A percentile compares a stretch with the other conserved stretches of the same genome.
These are phyloP conservation scores for Brachypalpus laphriformis DNA, from an alignment of 2,888 invertebrate species.

Conservation along the genomic window DNA sequence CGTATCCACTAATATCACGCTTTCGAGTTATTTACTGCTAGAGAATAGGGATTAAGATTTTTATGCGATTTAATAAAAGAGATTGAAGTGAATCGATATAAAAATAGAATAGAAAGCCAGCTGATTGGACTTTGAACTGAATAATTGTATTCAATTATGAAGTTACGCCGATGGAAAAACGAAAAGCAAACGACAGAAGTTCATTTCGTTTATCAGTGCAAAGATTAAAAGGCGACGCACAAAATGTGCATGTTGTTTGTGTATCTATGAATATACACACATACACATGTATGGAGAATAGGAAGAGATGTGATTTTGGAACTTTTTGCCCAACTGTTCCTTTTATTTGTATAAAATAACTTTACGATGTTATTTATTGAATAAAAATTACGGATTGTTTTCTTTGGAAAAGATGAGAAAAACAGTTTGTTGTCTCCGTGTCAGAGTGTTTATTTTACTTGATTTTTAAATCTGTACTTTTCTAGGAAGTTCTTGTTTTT, in stretches of 20 bases:
- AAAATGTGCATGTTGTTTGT: not conserved
- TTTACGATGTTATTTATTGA: slow-evolving; percentile 8
- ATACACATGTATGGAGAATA: not conserved
- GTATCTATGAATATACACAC: not conserved
- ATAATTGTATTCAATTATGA: slow-evolving; percentile 50
- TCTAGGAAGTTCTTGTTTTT: not conserved
- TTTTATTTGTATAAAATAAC: not conserved
- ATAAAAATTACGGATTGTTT: not conserved
- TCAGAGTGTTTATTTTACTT: not conserved
- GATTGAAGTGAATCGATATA: slow-evolving; percentile 22
- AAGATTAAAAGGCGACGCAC: slow-evolving; percentile 16
- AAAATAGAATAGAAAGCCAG: slow-evolving; percentile 34
- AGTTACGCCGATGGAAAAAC: slow-evolving; percentile 21
- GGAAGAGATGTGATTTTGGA: not conserved
- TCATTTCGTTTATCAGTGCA: slow-evolving; percentile 42
- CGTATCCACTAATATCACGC: not conserved
- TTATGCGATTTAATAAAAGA: slow-evolving; percentile 1
- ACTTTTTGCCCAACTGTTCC: not conserved
- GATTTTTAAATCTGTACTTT: not conserved
- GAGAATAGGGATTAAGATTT: not conserved
- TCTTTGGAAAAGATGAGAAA: not conserved
- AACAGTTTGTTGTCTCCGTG: slow-evolving; percentile 8
- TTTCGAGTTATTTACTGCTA: slow-evolving; percentile 5
- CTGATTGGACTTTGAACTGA: slow-evolving; percentile 51
- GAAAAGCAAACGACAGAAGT: not conserved